Evolutionary conservation across 2,113 vertebrate genomes (phyloP), one percentile per base, ranked within the genome.

Genomic region (Pogona vitticeps): DNA sequence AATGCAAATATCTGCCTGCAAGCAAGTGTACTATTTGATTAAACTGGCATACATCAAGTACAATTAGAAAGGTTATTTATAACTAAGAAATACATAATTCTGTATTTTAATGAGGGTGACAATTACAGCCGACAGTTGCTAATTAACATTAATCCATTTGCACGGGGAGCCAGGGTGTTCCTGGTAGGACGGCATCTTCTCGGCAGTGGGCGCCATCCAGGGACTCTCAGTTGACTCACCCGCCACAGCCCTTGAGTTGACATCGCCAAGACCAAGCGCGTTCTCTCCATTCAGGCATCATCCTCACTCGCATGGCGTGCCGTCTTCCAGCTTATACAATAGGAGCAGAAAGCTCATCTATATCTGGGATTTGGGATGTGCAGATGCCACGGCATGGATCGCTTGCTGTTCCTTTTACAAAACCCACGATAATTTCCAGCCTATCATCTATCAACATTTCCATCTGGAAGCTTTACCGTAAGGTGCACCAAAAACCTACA

Each of bases 21-120:
- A 95, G 92, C 90, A 96, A 96, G 94, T 94, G 94, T 93, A 95
- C 80, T 94, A 96, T 97, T 95, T 96, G 96, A 97, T 96, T 96
- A 96, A 96, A 96, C 94, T 96, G 95, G 96, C 95, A 97, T 96
- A 96, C 92, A 96, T 96, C 95, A 96, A 94, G 94, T 94, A 97
- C 95, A 96, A 96, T 96, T 96, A 96, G 95, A 96, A 95, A 96
- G 93, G 95, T 95, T 96, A 96, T 96, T 96, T 97, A 96, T 95
- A 97, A 95, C 82, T 91, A 96, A 96, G 95, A 96, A 96, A 96
- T 95, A 96, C 94, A 96, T 96, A 96, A 96, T 95, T 96, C 95
- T 94, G 94, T 95, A 96, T 95, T 93, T 96, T 95, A 96, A 96
- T 95, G 89, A 94, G 82, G 90, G 94, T 92, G 95, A 96, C 93